Conservation (phyloP, 2,113 vertebrate species). For the Megaptera novaeangliae region DNA sequence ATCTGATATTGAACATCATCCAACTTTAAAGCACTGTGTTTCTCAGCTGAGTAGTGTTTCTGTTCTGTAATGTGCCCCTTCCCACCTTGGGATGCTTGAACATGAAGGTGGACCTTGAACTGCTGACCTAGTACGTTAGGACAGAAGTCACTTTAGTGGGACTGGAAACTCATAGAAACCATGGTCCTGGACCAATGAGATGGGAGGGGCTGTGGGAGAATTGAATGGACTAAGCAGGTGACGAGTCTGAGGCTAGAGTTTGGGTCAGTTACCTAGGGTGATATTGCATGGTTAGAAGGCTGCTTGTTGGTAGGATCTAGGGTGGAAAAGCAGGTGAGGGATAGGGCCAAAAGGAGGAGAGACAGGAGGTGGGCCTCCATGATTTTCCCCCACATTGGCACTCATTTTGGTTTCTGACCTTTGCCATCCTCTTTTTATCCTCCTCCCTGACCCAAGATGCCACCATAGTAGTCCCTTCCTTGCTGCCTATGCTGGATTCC, state of each 20-base stretch:
- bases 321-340: neutral
- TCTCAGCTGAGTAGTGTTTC: neutral
- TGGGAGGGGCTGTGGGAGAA: neutral
- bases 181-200: neutral
- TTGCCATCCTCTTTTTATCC: neutral
- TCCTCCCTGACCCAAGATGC: neutral
- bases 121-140: neutral
- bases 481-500: neutral
- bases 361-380: neutral
- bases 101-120: neutral
- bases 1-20: neutral
- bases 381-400: neutral
- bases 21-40: neutral
- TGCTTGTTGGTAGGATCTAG: neutral
- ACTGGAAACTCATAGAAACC: neutral
- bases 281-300: neutral
- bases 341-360: neutral
- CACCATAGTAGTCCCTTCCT: neutral
- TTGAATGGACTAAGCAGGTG: neutral
- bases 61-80: neutral
- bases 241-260: neutral
- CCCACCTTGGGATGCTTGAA: neutral
- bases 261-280: neutral
- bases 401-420: neutral
- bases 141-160: neutral